Percentiles rank a stretch among this genome's conserved stretches.
phyloP scores from a whole-genome alignment of 2,888 invertebrate species.

The Tortricodes alternella region DNA sequence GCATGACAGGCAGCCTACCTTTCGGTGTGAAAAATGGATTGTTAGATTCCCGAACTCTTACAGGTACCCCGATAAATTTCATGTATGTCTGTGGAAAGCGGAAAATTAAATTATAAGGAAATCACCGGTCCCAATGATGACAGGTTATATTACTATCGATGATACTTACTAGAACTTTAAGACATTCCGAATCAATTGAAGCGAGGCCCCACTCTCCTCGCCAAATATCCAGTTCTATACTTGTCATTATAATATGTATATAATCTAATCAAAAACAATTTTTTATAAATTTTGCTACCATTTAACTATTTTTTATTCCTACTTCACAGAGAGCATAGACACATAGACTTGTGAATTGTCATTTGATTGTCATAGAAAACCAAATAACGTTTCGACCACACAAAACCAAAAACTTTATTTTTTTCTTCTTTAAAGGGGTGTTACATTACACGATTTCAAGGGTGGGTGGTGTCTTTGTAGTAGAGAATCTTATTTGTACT shows the following conservation, averaged over 20 bases:
- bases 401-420: background rate
- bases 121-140: constrained; percentile 44
- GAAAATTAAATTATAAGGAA: constrained; percentile 33
- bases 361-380: background rate
- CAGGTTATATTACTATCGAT: constrained; percentile 46
- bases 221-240: constrained; percentile 88
- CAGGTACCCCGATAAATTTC: constrained; percentile 90
- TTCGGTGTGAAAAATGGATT: constrained; percentile 89
- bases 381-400: background rate
- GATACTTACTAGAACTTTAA: constrained; percentile 88
- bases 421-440: no score
- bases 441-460: no score
- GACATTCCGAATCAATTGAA: constrained; percentile 91
- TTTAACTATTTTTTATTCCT: constrained; percentile 15
- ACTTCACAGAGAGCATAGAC: constrained; percentile 4
- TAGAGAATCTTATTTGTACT: no score
- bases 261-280: constrained; percentile 33
- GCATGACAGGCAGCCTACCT: constrained; percentile 87
- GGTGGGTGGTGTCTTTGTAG: no score
- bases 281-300: constrained; percentile 25
- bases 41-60: constrained; percentile 85
- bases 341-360: background rate
- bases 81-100: constrained; percentile 77
- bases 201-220: constrained; percentile 94
- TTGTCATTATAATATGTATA: constrained; percentile 57